These are phyloP conservation scores for Ethmia dodecea DNA, from an alignment of 2,888 invertebrate genomes.

Conservation along the genomic window DNA sequence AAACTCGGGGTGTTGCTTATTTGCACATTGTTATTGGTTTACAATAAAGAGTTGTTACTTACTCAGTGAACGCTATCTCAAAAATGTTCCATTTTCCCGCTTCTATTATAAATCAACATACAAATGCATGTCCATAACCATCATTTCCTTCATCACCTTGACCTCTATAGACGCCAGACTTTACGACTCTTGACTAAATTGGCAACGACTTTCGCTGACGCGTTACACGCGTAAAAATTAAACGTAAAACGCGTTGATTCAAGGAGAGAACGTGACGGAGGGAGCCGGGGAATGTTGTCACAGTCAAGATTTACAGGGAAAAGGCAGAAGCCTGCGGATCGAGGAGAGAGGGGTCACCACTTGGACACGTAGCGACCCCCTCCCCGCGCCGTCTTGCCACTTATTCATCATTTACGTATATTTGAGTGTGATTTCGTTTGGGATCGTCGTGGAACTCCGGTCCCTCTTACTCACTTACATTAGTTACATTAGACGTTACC, in stretches of 20 bases:
- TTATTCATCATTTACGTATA: conserved; percentile 71
- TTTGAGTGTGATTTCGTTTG: conserved; percentile 71
- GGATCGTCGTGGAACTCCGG: conserved; percentile 52
- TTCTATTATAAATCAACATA: too few relatives aligned
- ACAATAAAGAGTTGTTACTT: too few relatives aligned
- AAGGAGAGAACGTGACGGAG: conserved; percentile 39
- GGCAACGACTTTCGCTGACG: conserved; percentile 13
- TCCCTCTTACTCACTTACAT: conserved; percentile 58
- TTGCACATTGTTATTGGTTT: too few relatives aligned
- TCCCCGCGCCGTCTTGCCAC: conserved; percentile 40
- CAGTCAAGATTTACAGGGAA: conserved; percentile 58
- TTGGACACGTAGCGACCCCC: conserved; percentile 63
- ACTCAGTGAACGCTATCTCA: too few relatives aligned
- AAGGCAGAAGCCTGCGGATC: conserved; percentile 32
- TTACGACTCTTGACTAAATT: conserved; percentile 5
- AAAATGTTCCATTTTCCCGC: too few relatives aligned
- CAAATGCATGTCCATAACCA: background rate
- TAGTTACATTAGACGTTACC: conserved; percentile 59
- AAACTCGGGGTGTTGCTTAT: too few relatives aligned
- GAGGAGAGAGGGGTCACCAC: conserved; percentile 35
- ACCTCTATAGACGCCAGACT: too few relatives aligned
- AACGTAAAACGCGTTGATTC: conserved; percentile 41
- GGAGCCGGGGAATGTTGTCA: conserved; percentile 49
- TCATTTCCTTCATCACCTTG: background rate
- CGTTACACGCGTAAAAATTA: conserved; percentile 33